A percentile compares a stretch with the other conserved stretches of the same genome.
Evolutionary conservation across 1,140 invertebrate species (phyloP).

Genomic region (Drosophila fuyamai): DNA sequence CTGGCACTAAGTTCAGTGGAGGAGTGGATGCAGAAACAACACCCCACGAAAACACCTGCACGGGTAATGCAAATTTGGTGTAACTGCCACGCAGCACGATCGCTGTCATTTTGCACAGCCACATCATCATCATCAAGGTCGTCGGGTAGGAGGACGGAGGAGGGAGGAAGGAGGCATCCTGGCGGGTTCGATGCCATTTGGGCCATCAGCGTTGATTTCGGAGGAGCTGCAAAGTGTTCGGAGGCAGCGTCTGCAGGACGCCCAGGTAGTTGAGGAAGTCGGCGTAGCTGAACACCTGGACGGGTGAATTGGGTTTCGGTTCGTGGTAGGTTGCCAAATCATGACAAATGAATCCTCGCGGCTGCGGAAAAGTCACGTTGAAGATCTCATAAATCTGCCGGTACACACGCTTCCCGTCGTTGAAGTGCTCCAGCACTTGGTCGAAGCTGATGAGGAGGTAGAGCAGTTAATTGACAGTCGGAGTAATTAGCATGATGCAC

Average conservation of each 20-base stretch:
- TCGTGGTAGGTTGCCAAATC: conserved; percentile 35
- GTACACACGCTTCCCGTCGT: conserved; percentile 14
- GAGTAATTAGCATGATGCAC: background rate
- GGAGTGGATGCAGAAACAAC: conserved; percentile 18
- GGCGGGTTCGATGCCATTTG: conserved; percentile 6
- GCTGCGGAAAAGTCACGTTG: background rate
- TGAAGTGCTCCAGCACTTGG: conserved; percentile 1
- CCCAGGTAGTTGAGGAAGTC: conserved; percentile 43
- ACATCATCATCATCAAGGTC: conserved; percentile 33
- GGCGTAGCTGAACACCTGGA: conserved; percentile 25
- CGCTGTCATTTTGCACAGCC: conserved; percentile 37
- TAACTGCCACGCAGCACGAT: conserved; percentile 41
- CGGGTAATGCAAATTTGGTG: conserved; percentile 51
- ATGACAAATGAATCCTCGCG: conserved; percentile 45
- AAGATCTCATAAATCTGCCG: conserved; percentile 17
- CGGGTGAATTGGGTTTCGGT: background rate
- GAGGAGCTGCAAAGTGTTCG: conserved; percentile 24
- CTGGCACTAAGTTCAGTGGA: conserved; percentile 32
- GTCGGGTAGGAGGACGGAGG: background rate
- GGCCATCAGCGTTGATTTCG: background rate
- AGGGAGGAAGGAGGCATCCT: background rate
- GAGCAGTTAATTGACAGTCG: background rate
- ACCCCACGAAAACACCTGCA: conserved; percentile 24
- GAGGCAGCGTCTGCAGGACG: conserved; percentile 19
- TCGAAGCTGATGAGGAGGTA: conserved; percentile 11